Percentiles rank a stretch among this genome's conserved stretches.
Evolutionary conservation across 2,797 vertebrate genomes (phyloP).

Genomic region (Ispidina picta): DNA sequence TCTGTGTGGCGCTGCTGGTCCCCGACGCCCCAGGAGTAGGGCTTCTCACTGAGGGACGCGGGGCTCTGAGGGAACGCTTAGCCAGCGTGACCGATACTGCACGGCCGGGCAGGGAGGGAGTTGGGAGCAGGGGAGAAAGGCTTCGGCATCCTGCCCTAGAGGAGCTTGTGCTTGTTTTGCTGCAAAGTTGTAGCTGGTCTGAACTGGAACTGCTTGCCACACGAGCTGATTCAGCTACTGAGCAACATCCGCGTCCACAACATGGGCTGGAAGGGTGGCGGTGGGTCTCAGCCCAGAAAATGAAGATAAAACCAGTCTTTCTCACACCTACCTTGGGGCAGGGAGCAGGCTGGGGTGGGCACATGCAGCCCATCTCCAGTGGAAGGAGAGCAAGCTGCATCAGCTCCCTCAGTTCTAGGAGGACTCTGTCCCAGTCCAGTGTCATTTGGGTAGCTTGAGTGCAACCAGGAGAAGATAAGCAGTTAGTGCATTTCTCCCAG

Average conservation of each 20-base stretch:
- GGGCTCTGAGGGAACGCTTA: background rate
- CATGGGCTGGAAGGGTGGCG: background rate
- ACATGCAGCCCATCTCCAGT: rapidly evolving
- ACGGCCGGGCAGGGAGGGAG: background rate
- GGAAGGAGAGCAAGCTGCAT: background rate
- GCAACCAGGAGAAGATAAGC: background rate
- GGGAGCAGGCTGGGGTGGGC: background rate
- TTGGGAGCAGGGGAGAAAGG: background rate
- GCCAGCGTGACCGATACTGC: background rate
- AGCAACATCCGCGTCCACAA: background rate
- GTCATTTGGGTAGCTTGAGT: background rate
- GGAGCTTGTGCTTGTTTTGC: conserved; percentile 34
- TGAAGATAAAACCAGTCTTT: background rate
- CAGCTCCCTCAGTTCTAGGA: rapidly evolving
- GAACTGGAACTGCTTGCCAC: conserved; percentile 55
- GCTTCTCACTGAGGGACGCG: background rate
- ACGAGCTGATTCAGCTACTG: conserved; percentile 53
- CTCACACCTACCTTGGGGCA: background rate
- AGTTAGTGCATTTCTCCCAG: background rate
- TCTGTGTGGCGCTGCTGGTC: background rate
- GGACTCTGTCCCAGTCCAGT: background rate
- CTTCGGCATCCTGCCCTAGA: background rate
- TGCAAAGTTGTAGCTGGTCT: conserved; percentile 61
- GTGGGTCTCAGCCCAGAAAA: background rate
- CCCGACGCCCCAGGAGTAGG: rapidly evolving